These are phyloP conservation scores for Hanleya hanleyi DNA, from an alignment of 2,888 invertebrate genomes.

Conservation along the genomic window DNA sequence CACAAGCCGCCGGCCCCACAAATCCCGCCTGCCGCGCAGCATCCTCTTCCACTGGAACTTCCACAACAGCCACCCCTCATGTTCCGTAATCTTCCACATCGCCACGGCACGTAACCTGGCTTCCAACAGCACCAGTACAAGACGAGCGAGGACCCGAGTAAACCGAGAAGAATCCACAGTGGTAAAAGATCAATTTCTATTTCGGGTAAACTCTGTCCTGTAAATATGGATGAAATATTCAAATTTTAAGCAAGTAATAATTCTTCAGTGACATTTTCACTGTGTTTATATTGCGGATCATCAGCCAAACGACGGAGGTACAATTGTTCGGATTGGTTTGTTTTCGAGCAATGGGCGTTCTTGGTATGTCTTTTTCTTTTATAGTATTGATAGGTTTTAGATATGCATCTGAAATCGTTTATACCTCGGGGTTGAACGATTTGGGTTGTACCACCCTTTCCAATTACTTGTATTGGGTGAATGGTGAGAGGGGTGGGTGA, in stretches of 20 bases:
- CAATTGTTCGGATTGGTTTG: too few species aligned
- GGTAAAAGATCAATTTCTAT: constrained; percentile 35
- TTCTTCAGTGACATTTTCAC: too few species aligned
- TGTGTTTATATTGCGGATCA: too few species aligned
- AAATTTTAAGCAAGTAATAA: neutral
- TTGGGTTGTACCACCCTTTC: too few species aligned
- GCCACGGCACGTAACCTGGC: constrained; percentile 57
- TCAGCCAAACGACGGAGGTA: too few species aligned
- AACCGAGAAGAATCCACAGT: constrained; percentile 36
- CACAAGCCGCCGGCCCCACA: neutral
- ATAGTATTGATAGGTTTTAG: too few species aligned
- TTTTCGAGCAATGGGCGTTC: too few species aligned
- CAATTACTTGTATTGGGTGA: too few species aligned
- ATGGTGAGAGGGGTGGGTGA: too few species aligned
- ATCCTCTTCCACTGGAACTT: constrained; percentile 9
- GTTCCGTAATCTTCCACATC: constrained; percentile 53
- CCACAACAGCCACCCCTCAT: constrained; percentile 37
- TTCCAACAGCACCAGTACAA: constrained; percentile 58
- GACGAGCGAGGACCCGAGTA: constrained; percentile 23
- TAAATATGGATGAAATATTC: neutral
- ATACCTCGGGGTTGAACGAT: too few species aligned
- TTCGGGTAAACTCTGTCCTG: neutral
- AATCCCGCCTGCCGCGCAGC: constrained; percentile 13
- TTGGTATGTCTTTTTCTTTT: too few species aligned
- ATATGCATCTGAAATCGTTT: too few species aligned